phyloP scores from a whole-genome alignment of 2,797 vertebrate species.

The Pelochelys cantorii region DNA sequence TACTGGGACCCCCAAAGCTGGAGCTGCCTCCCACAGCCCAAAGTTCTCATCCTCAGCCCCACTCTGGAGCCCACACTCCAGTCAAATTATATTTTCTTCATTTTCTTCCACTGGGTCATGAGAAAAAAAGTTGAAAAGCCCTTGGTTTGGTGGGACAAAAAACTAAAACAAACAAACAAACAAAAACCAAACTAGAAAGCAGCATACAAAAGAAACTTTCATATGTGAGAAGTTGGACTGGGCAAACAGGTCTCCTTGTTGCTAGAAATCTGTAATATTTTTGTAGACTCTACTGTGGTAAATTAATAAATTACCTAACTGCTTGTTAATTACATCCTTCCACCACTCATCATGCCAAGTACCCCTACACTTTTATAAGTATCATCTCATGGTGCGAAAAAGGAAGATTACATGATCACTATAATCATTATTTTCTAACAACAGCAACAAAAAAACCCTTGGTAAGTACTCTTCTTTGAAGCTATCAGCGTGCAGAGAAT shows the following conservation, averaged over 20 bases:
- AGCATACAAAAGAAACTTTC: background rate
- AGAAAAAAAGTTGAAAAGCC: too few species aligned
- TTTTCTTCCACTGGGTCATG: too few species aligned
- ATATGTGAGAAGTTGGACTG: background rate
- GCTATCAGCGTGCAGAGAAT: conserved; percentile 30
- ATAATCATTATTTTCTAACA: conserved; percentile 72
- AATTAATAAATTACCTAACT: conserved; percentile 70
- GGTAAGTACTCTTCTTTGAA: conserved; percentile 61
- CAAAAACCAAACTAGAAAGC: background rate
- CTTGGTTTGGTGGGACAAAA: background rate
- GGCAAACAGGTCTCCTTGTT: background rate
- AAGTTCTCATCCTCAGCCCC: too few species aligned
- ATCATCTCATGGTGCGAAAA: conserved; percentile 32
- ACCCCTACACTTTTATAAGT: conserved; percentile 47
- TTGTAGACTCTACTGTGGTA: conserved; percentile 36
- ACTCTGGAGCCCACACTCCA: too few species aligned
- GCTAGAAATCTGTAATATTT: background rate
- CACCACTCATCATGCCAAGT: conserved; percentile 50
- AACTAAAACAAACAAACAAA: too few species aligned
- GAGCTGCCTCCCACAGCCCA: too few species aligned
- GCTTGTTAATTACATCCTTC: conserved; percentile 68
- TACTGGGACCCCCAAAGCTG: too few species aligned
- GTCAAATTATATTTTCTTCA: too few species aligned
- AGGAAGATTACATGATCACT: conserved; percentile 55
- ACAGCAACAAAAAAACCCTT: conserved; percentile 26